Conservation (phyloP, 2,888 invertebrate genomes). For the Scelioninae gen. 2 region DNA sequence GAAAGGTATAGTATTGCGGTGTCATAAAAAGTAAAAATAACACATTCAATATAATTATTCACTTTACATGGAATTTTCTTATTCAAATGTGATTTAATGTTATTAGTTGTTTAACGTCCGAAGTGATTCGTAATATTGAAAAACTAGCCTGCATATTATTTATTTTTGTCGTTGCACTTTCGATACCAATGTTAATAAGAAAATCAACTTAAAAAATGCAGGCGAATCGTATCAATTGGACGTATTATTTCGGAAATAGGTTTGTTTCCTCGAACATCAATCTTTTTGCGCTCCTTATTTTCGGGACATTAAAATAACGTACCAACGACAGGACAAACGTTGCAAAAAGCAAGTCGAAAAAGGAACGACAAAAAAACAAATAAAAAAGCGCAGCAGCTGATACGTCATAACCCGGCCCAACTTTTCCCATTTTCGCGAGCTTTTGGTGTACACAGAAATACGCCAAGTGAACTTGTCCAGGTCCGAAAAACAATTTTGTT, state of each 20-base stretch:
- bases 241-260: too few relatives aligned
- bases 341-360: slow-evolving; percentile 17
- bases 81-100: too few relatives aligned
- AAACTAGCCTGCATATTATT: too few relatives aligned
- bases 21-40: too few relatives aligned
- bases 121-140: too few relatives aligned
- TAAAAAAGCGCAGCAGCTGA: slow-evolving; percentile 8
- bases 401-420: slow-evolving; percentile 31
- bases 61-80: too few relatives aligned
- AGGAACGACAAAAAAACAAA: not conserved
- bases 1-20: too few relatives aligned
- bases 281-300: slow-evolving; percentile 25
- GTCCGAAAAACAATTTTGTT: slow-evolving; percentile 41
- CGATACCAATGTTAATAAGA: not conserved
- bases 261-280: slow-evolving; percentile 16
- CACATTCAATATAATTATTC: too few relatives aligned
- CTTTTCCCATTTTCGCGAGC: slow-evolving; percentile 27
- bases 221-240: not conserved
- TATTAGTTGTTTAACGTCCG: too few relatives aligned
- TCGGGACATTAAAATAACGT: slow-evolving; percentile 13
- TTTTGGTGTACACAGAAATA: slow-evolving; percentile 24
- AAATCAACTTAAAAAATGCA: not conserved
- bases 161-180: too few relatives aligned
- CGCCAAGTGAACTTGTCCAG: slow-evolving; percentile 28
- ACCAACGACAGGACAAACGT: slow-evolving; percentile 26